phyloP scores from a whole-genome alignment of 1,140 invertebrate genomes.

The Metopolophium dirhodum region DNA sequence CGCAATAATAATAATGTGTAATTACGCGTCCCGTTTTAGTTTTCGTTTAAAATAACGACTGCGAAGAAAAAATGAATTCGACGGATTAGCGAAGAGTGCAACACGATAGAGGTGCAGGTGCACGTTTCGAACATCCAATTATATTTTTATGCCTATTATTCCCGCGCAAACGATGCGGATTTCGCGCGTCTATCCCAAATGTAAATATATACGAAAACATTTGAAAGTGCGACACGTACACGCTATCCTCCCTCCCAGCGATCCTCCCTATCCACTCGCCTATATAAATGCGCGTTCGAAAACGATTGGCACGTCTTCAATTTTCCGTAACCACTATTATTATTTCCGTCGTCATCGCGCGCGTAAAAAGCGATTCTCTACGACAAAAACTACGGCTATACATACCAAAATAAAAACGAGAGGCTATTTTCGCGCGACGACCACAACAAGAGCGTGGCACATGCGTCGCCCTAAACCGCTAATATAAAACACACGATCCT shows the following conservation, averaged over 20 bases:
- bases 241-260: no score
- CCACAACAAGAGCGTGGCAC: not conserved
- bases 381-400: not conserved
- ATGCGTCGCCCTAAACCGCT: not conserved
- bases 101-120: not conserved
- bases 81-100: not conserved
- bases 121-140: constrained; percentile 40
- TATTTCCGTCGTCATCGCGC: not conserved
- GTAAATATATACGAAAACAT: constrained; percentile 37
- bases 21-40: not conserved
- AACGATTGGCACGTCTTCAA: constrained; percentile 53
- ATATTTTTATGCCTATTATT: not conserved
- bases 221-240: constrained; percentile 42
- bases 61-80: not conserved
- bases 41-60: not conserved
- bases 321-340: constrained; percentile 44
- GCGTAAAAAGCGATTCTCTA: not conserved
- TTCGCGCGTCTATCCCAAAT: not conserved
- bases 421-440: not conserved
- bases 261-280: not conserved
- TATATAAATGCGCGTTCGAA: not conserved
- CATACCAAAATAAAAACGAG: not conserved
- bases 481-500: not conserved
- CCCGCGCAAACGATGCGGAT: not conserved
- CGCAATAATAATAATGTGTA: not conserved